Base-by-base conservation (phyloP, 2,797 vertebrate species). In the Merluccius polli region DNA sequence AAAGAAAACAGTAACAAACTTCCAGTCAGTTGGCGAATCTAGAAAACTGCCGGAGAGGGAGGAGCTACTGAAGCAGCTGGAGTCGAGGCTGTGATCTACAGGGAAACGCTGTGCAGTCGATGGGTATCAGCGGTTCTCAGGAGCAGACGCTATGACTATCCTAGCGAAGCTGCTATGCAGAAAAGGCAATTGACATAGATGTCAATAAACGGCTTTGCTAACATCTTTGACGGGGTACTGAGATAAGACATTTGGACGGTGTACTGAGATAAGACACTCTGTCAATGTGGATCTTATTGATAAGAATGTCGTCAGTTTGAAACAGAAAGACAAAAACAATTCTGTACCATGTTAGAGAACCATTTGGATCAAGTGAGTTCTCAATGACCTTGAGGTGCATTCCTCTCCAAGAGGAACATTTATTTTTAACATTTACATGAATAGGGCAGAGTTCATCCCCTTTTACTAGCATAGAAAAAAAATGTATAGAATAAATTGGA, bases 1-100 rank as follows among this genome's bases (percentile, higher is more conserved):
- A 93, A 80, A 88, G 85, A 93, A 18, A 83, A 93, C 83, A 91
- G 81, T 32, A 73, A 87, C 82, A 93, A 76, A 89, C n/a, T 27
- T 69, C 29, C 29, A 29, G 78, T 89, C 87, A 92, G 86, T 85
- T 71, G 52, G 4, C 52, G 73, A 38, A 1, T 75, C 59, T 52
- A 24, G 35, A 67, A 3, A 29, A 9, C 21, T 69, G 7, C 2
- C 31, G 9, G 4, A 2, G 15, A 32, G 67, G 29, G 67, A 30
- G 67, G 16, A 32, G 13, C 67, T 69, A 69, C 13, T 65, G n/a
- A 65, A 27, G 52, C 52, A 59, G 52, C 52, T 9, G 52, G 9
- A 5, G 44, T 5, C 4, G 44, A 10, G 52, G 52, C 52, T 59
- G 52, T 59, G 1, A 48, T 48, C 44, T 48, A 48, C 52, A 27